Evolutionary conservation across 1,140 invertebrate species (phyloP), one percentile per base, ranked within the genome.

Genomic region (Hydropsyche tenuis): DNA sequence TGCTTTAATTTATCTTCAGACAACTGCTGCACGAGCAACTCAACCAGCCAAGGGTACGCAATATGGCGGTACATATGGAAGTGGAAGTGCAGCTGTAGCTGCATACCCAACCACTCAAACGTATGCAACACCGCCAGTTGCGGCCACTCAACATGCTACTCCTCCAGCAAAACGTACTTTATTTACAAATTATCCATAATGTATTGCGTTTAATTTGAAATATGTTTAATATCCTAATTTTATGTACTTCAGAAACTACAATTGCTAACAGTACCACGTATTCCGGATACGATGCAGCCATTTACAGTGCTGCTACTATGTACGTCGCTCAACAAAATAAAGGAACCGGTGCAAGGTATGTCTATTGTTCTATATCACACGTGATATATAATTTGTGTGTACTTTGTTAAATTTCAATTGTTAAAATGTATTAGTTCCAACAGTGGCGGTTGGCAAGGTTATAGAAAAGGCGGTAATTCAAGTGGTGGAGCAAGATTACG

Each of bases 301-400:
- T 97, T 68, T 97, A 96, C 86, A 95, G 93, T 86, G 94, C 95
- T 80, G 94, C 94, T 75, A 94, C 93, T 75, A 94, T 94, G 89
- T 96, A 96, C 84, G 94, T 96, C 78, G 93, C 94, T 78, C 94
- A 95, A 84, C 93, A 93, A 84, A 89, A 88, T 82, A 89, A 87
- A 81, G 87, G 88, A 78, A 80, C 81, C 18, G 81, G 79, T 20
- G 83, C 82, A 66, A 80, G 81, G 82, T 85, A 53, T 16, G 37
- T 63, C 23, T 56, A n/a, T 51, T 14, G n/a, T 42, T 22, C 16
- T 16, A 23, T 69, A 20, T 70, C 48, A 23, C 27, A 37, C 4
- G n/a, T 22, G 16, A 25, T 63, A 53, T 63, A 25, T 60, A 18
- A 12, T 65, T 46, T 60, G 1, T 9, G 30, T 65, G n/a, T 56